phyloP scores from a whole-genome alignment of 64 coral and sea anemone species.

The Catalaphyllia jardinei region DNA sequence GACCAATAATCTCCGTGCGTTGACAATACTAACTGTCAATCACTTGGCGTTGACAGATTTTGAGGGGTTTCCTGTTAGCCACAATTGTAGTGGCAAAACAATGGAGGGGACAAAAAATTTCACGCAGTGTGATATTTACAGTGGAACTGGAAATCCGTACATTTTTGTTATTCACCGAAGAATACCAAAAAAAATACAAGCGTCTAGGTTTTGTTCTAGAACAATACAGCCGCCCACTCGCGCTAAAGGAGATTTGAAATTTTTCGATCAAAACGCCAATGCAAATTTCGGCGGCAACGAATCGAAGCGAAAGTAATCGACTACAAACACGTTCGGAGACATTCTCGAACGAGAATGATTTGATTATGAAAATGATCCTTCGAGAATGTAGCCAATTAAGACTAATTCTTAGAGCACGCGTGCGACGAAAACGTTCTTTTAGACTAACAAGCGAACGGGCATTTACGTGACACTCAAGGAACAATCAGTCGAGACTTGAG shows the following conservation, averaged over 20 bases:
- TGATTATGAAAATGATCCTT: slow-evolving; percentile 12
- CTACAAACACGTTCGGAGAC: not conserved
- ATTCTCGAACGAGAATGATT: not conserved
- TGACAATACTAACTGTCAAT: slow-evolving; percentile 60
- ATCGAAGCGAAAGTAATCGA: not conserved
- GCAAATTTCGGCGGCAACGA: slow-evolving; percentile 19
- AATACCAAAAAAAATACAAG: slow-evolving; percentile 17
- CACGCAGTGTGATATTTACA: slow-evolving; percentile 39
- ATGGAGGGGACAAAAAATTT: slow-evolving; percentile 18
- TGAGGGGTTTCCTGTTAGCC: slow-evolving; percentile 70
- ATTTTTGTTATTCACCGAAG: slow-evolving; percentile 10
- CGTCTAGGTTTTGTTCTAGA: slow-evolving; percentile 25
- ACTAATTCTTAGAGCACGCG: slow-evolving; percentile 16
- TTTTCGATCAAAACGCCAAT: slow-evolving; percentile 16
- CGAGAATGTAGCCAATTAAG: slow-evolving; percentile 26
- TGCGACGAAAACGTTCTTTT: not conserved
- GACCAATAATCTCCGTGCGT: not conserved
- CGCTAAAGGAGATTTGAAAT: not conserved
- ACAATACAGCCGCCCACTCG: slow-evolving; percentile 41
- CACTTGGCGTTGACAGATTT: slow-evolving; percentile 60
- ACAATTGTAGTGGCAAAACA: slow-evolving; percentile 31
- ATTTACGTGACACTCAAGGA: slow-evolving; percentile 50
- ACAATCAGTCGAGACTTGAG: slow-evolving; percentile 49
- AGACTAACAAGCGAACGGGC: slow-evolving; percentile 11
- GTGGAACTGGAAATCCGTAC: not conserved